A percentile compares a stretch with the other conserved stretches of the same genome.
These are phyloP conservation scores for Oncorhynchus gorbuscha DNA, from an alignment of 2,113 vertebrate genomes.

Conservation along the genomic window DNA sequence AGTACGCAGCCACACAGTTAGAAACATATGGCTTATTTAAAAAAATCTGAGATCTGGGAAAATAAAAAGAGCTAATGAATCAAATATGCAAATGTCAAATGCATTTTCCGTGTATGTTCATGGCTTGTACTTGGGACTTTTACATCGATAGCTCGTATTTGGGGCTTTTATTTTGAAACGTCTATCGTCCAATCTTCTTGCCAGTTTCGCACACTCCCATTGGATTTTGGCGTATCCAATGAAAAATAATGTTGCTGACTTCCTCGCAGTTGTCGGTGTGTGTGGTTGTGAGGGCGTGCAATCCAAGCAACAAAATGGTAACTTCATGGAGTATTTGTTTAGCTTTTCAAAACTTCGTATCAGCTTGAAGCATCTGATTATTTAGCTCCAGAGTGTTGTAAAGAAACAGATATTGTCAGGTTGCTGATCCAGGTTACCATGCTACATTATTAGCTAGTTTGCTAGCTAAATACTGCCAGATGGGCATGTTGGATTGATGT, in stretches of 20 bases:
- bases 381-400: too few species aligned
- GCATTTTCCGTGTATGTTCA: not conserved
- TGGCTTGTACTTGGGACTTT: not conserved
- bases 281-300: not conserved
- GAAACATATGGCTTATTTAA: not conserved
- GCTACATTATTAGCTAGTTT: too few species aligned
- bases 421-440: too few species aligned
- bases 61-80: too few species aligned
- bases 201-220: not conserved
- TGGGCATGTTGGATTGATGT: too few species aligned
- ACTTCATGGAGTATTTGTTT: slow-evolving; percentile 8
- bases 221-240: not conserved
- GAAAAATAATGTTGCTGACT: not conserved
- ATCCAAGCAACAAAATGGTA: not conserved
- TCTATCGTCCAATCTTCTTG: too few species aligned
- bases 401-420: too few species aligned
- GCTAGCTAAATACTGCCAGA: too few species aligned
- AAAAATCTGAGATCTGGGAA: too few species aligned
- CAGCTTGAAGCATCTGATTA: too few species aligned
- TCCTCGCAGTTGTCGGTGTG: not conserved
- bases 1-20: too few species aligned
- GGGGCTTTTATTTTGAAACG: not conserved
- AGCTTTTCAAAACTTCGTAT: not conserved
- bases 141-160: not conserved
- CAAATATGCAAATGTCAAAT: too few species aligned